Evolutionary conservation across 2,113 vertebrate genomes (phyloP).

Genomic region (Lanius collurio): DNA sequence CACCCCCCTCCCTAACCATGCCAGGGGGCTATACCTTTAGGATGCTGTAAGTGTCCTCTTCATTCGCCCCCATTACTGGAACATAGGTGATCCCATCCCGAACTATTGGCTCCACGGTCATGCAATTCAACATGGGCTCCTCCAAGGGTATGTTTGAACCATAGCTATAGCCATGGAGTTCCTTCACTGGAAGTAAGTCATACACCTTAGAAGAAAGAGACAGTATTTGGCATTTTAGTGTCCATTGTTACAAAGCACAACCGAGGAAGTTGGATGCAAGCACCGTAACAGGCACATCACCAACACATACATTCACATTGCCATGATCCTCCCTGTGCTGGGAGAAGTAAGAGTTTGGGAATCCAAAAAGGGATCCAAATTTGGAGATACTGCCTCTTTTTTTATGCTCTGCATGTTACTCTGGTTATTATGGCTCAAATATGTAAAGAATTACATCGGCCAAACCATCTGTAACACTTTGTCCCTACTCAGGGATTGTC

Average conservation of each 20-base stretch:
- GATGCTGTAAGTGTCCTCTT: constrained; percentile 54
- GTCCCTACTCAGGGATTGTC: background rate
- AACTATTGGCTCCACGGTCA: background rate
- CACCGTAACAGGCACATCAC: background rate
- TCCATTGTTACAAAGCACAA: background rate
- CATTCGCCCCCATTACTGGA: background rate
- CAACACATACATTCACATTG: background rate
- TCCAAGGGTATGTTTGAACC: rapidly evolving
- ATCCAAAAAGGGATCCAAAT: background rate
- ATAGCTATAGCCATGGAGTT: background rate
- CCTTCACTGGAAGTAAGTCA: constrained; percentile 58
- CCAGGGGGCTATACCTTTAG: constrained; percentile 21
- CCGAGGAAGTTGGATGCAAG: background rate
- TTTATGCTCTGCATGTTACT: background rate
- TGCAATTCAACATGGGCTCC: background rate
- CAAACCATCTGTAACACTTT: background rate
- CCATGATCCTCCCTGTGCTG: background rate
- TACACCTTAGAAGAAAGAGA: constrained; percentile 64
- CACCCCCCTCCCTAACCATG: background rate
- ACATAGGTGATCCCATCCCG: constrained; percentile 53
- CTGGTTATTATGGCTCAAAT: background rate
- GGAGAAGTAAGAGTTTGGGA: background rate
- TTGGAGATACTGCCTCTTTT: background rate
- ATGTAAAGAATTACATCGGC: background rate
- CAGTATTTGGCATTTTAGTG: background rate